Evolutionary conservation across 30 jellyfish, hydroid and myxozoan species (phyloP), one percentile per base, ranked within the genome.

Genomic region (Pelagia noctiluca): DNA sequence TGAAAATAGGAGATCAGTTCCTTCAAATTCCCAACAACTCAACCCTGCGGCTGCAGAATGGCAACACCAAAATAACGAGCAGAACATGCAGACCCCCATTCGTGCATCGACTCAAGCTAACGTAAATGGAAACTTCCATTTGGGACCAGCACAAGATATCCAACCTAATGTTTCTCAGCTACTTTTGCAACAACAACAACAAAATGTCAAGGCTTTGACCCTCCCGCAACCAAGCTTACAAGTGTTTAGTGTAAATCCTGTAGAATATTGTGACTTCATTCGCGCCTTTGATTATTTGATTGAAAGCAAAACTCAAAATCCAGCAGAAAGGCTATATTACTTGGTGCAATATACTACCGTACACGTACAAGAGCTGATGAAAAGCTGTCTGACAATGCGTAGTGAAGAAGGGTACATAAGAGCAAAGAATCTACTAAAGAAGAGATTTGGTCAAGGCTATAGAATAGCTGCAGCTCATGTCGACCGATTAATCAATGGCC

Each of bases 371-470:
- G 76, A 63, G 29, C 36, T 4, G 29, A 63, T 63, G 76, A 8
- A 24, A 32, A 63, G 76, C 36, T 63, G 76, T 46, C 29, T 63
- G 29, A n/a, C 76, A 19, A 63, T 63, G 76, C 47, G 29, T n/a
- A 25, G 47, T 13, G 42, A n/a, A 35, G 46, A 22, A 63, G 76
- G 46, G 29, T 4, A 63, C 36, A 63, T 19, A 13, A 46, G 29
- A 63, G 76, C 42, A 4, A 63, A 46, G 29, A 13, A 46, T 24
- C 42, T 63, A 46, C 16, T 4, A 32, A 63, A 63, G 4, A 46
- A 63, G 29, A 63, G 76, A 63, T 63, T n/a, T 63, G 76, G 76
- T n/a, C 76, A 63, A 28, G 29, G 16, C 76, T 63, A 63, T 35
- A 63, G 76, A 63, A 63, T 24, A n/a, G 76, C 76, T 63, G 42